Evolutionary conservation across 2,113 vertebrate genomes (phyloP), one percentile per base, ranked within the genome.

Genomic region (Edolisoma coerulescens): DNA sequence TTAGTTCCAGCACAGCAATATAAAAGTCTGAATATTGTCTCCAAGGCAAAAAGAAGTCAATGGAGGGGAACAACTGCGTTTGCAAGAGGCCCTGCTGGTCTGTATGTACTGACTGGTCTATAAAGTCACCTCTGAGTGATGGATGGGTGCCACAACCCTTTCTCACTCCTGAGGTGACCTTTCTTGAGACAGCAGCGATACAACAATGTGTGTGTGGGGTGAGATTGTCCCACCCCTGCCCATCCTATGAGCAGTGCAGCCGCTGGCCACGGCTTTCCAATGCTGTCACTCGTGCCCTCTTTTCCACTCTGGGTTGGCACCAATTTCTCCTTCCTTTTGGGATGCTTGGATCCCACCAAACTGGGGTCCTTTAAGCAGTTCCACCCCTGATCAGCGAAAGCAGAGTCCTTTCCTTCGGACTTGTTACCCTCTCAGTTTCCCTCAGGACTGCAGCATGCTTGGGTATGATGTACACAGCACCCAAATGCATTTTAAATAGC

Each of bases 21-120:
- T 30, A 88, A 84, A 94, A 92, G 59, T 77, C 71, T 75, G 42
- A 87, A 88, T 90, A 63, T 70, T 69, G 30, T 84, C 75, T 96
- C 67, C 63, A 80, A 86, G 65, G 52, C 35, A 60, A 87, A 84
- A 75, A 60, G 2, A 80, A 49, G 52, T 37, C 54, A 79, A 11
- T 23, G 44, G 47, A 88, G 42, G 52, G 56, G 35, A 95, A 54
- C 35, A 52, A 59, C 54, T 54, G 32, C 54, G 33, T 57, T 41
- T 82, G 61, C 1, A 6, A 90, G 85, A 86, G 3, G 3, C 16
- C 37, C 28, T 4, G 1, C 41, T 70, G 65, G 30, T 70, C 74
- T 14, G 3, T 50, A 19, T 7, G 19, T 22, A 33, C 21, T 87
- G 81, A 39, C 32, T 59, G 39, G 35, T 79, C 70, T 76, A n/a